A percentile compares a stretch with the other conserved stretches of the same genome.
phyloP scores from a whole-genome alignment of 2,888 invertebrate genomes.

The Schrankia costaestrigalis region DNA sequence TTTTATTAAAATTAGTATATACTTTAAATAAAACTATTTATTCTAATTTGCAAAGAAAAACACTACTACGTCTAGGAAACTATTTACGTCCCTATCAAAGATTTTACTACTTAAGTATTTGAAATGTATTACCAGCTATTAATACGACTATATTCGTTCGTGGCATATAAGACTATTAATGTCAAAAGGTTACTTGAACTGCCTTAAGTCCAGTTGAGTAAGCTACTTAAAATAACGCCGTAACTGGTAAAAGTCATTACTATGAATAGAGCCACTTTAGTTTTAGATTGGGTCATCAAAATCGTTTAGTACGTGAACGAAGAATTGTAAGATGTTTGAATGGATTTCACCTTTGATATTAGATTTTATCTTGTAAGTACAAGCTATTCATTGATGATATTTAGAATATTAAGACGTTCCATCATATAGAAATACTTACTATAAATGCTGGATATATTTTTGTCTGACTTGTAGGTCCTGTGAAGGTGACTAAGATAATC shows the following conservation, averaged over 20 bases:
- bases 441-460: too few relatives aligned
- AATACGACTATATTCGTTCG: slow-evolving; percentile 19
- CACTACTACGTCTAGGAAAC: background rate
- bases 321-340: too few relatives aligned
- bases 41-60: background rate
- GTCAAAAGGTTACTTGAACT: slow-evolving; percentile 30
- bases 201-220: slow-evolving; percentile 16
- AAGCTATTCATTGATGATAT: too few relatives aligned
- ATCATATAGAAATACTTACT: too few relatives aligned
- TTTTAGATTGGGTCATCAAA: too few relatives aligned
- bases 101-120: slow-evolving; percentile 3
- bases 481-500: too few relatives aligned
- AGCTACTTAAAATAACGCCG: slow-evolving; percentile 5
- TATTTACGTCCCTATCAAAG: slow-evolving; percentile 1
- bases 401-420: too few relatives aligned
- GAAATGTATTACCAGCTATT: slow-evolving; percentile 14
- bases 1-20: background rate
- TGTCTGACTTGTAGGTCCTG: too few relatives aligned
- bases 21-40: slow-evolving; percentile 5
- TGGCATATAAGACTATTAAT: slow-evolving; percentile 19
- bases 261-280: too few relatives aligned
- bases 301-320: too few relatives aligned
- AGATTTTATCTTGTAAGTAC: too few relatives aligned
- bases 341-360: too few relatives aligned
- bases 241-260: background rate